Evolutionary conservation across 2,113 vertebrate species (phyloP).

Genomic region (Etheostoma cragini): DNA sequence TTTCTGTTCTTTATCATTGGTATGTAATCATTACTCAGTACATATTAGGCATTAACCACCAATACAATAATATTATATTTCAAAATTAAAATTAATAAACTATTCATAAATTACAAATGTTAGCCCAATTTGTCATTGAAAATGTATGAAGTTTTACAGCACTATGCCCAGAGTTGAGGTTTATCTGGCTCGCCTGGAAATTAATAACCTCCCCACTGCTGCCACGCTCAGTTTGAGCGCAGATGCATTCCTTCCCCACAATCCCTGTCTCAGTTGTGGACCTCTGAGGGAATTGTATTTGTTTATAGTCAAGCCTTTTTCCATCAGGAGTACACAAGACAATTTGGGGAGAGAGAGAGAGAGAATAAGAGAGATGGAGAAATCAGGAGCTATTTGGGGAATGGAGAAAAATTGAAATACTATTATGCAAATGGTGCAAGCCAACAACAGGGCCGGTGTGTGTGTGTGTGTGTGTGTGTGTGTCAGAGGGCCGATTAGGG

Average conservation of each 20-base stretch:
- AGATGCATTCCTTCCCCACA: constrained; percentile 76
- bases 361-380: constrained; percentile 56
- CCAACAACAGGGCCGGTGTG: constrained; percentile 89
- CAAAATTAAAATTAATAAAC: constrained; percentile 6
- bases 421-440: constrained; percentile 98
- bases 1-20: neutral
- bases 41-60: neutral
- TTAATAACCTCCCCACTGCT: constrained; percentile 55
- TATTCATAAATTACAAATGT: neutral
- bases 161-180: constrained; percentile 25
- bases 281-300: constrained; percentile 78
- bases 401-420: constrained; percentile 88
- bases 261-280: constrained; percentile 70
- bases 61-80: neutral
- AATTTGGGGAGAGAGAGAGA: constrained; percentile 54
- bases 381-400: constrained; percentile 72
- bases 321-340: constrained; percentile 75
- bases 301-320: constrained; percentile 76
- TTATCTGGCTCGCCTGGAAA: constrained; percentile 37
- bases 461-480: constrained; percentile 75
- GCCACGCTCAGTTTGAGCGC: constrained; percentile 67
- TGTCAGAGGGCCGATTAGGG: constrained; percentile 87
- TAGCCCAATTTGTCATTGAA: neutral
- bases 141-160: constrained; percentile 22
- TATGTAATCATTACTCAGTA: neutral